Conservation (phyloP, 2,888 invertebrate species). For the Capitulum mitella region DNA sequence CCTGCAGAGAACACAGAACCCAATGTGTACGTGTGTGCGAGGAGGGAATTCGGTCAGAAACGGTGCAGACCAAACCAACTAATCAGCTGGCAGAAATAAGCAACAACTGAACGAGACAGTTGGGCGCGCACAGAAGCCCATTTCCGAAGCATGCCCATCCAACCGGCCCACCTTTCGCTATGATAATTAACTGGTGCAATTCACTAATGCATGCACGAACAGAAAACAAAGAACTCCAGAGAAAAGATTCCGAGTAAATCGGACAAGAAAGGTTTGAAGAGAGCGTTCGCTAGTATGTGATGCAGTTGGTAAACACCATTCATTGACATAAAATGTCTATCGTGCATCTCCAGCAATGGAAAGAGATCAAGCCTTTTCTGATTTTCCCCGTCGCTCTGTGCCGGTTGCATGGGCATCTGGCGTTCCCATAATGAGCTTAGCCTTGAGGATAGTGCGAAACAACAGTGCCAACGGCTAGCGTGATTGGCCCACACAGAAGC, state of each 20-base stretch:
- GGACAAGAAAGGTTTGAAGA: no score
- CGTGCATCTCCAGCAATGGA: no score
- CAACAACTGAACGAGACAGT: not conserved
- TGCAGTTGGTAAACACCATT: no score
- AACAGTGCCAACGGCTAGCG: not conserved
- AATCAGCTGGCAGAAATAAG: not conserved
- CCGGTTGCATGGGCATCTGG: not conserved
- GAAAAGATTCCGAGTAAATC: no score
- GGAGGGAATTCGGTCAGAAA: constrained; percentile 21
- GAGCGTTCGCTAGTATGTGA: no score
- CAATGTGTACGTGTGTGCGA: constrained; percentile 25
- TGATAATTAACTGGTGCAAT: not conserved
- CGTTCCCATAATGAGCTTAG: not conserved
- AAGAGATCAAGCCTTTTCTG: no score
- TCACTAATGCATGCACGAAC: not conserved
- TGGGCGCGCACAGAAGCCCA: not conserved
- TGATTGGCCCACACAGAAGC: not conserved
- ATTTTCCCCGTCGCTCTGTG: no score
- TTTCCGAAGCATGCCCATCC: not conserved
- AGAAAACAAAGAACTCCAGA: no score
- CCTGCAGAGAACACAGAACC: constrained; percentile 52
- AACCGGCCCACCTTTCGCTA: not conserved
- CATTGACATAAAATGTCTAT: no score
- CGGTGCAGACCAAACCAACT: no score
- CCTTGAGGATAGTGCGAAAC: not conserved